Base-by-base conservation (phyloP, 2,113 vertebrate genomes). In the Chinchilla lanigera region DNA sequence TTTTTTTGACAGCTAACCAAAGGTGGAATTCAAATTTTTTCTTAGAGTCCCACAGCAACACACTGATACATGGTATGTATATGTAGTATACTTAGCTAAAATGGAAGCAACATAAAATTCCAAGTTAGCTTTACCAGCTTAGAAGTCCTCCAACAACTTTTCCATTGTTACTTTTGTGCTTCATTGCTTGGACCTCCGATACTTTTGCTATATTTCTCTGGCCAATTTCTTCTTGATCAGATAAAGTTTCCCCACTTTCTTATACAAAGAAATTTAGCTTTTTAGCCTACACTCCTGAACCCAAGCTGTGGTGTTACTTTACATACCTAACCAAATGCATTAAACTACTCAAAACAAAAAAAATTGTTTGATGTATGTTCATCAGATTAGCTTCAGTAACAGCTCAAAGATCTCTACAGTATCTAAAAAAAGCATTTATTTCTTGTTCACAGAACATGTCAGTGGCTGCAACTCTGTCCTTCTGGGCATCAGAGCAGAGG, bases 31-130 rank as follows among this genome's bases (percentile, higher is more conserved):
- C 54, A 22, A 50, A 20, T 1, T 63, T 80, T 84, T 84, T 56
- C 87, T 89, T 77, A 77, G 61, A 67, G 94, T 75, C 67, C 35
- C 91, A 95, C 80, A 92, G 94, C 93, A 90, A n/a, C 3, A 65
- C 67, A 83, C 30, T 83, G 17, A 33, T 24, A 75, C 19, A 26
- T 12, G 33, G 63, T 8, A 28, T 47, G 22, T 69, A 26, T 35
- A 87, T 63, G 19, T 41, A 82, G 16, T 52, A 73, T 47, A 77
- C 22, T 56, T 86, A 71, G 12, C 54, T 94, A 54, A 92, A 90
- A 77, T 7, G 1, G 77, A 93, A 96, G 81, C 38, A 58, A 82
- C 69, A 38, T 78, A 82, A 93, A 82, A 93, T 71, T 88, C 41
- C 33, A 56, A n/a, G 9, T 87, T 81, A 80, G 11, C 47, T 54